phyloP scores from a whole-genome alignment of 2,113 vertebrate genomes.

The Nymphicus hollandicus region DNA sequence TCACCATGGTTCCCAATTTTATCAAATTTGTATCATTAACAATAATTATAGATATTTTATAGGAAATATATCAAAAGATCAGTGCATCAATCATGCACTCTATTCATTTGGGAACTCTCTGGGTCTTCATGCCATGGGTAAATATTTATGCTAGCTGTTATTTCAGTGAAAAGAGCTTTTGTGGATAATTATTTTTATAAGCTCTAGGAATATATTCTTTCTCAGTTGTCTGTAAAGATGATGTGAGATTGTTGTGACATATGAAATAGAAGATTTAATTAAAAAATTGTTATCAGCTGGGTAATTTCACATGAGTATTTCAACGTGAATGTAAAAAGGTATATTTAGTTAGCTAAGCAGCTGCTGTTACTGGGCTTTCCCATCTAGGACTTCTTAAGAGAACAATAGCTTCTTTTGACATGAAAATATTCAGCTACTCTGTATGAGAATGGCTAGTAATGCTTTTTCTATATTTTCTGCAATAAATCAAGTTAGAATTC shows the following conservation, averaged over 20 bases:
- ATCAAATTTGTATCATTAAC: background rate
- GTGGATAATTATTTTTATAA: background rate
- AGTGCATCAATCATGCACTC: background rate
- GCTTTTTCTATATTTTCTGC: background rate
- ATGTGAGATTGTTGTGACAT: background rate
- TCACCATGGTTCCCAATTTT: background rate
- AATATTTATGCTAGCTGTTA: background rate
- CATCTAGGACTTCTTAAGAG: background rate
- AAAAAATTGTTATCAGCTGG: background rate
- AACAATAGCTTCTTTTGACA: background rate
- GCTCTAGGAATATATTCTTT: background rate
- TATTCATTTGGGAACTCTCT: background rate
- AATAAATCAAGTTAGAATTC: background rate
- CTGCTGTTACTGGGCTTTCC: background rate
- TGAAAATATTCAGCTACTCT: background rate
- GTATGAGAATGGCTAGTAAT: background rate
- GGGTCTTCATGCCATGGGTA: background rate
- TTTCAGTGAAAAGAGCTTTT: background rate
- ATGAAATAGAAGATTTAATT: background rate
- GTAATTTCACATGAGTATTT: background rate
- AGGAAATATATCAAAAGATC: background rate
- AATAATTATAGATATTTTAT: background rate
- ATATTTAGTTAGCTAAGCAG: background rate
- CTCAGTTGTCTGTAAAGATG: background rate
- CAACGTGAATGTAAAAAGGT: background rate